phyloP scores from a whole-genome alignment of 2,797 vertebrate species.

The Cygnus olor region DNA sequence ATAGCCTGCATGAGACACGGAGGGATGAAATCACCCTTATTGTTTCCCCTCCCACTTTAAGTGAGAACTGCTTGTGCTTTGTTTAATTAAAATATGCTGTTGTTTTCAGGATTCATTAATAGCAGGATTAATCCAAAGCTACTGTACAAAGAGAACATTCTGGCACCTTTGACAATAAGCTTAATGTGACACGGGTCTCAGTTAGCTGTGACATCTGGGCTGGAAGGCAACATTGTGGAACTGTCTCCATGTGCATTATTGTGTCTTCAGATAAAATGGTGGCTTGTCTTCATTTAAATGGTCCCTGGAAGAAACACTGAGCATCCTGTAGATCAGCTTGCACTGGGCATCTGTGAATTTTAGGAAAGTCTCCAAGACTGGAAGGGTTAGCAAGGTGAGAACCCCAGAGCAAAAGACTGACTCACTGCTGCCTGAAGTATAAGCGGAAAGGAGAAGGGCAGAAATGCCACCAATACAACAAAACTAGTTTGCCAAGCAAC shows the following conservation, averaged over 20 bases:
- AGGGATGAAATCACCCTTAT: slow-evolving; percentile 2
- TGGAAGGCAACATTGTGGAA: neutral
- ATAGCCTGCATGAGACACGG: neutral
- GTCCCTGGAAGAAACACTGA: neutral
- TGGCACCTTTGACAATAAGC: neutral
- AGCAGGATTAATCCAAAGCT: slow-evolving; percentile 10
- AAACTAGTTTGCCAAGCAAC: neutral
- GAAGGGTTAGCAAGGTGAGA: neutral
- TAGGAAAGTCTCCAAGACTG: neutral
- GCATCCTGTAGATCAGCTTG: neutral
- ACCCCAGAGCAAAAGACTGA: neutral
- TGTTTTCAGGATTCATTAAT: slow-evolving; percentile 4
- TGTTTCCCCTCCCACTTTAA: neutral
- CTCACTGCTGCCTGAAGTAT: neutral
- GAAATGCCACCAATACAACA: neutral
- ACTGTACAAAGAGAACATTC: neutral
- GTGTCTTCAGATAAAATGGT: neutral
- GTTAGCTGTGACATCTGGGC: neutral
- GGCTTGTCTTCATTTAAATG: neutral
- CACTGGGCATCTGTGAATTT: neutral
- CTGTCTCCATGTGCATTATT: neutral
- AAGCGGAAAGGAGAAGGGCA: neutral
- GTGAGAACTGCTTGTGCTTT: slow-evolving; percentile 8
- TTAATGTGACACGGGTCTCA: neutral
- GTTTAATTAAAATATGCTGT: neutral